Conservation (phyloP, 2,888 invertebrate species). For the Tenthredo scrophulariae region DNA sequence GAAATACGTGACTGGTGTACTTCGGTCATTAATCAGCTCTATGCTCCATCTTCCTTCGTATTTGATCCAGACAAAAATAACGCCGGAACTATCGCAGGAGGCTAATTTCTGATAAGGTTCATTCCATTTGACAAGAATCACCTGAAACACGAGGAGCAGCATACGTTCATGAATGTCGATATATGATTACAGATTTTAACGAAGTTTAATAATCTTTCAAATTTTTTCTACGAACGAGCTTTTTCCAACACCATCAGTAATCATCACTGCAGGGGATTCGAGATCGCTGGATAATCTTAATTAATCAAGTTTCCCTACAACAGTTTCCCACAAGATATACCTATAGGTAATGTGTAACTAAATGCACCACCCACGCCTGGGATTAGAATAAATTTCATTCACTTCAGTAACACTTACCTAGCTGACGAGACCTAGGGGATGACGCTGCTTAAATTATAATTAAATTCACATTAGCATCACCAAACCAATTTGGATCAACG, state of each 20-base stretch:
- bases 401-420: slow-evolving; percentile 41
- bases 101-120: slow-evolving; percentile 98
- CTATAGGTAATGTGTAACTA: neutral
- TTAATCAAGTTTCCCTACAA: neutral
- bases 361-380: slow-evolving; percentile 26
- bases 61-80: slow-evolving; percentile 99
- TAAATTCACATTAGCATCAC: slow-evolving; percentile 41
- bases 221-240: neutral
- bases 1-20: slow-evolving; percentile 98
- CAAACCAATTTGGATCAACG: slow-evolving; percentile 45
- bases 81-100: slow-evolving; percentile 97
- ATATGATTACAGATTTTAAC: neutral
- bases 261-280: neutral
- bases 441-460: slow-evolving; percentile 43
- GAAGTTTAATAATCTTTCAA: neutral
- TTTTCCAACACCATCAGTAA: neutral
- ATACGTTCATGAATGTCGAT: neutral
- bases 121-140: slow-evolving; percentile 98
- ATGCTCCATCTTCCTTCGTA: slow-evolving; percentile 99
- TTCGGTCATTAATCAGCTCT: slow-evolving; percentile 98
- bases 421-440: slow-evolving; percentile 33
- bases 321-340: neutral
- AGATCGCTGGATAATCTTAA: slow-evolving; percentile 11
- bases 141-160: slow-evolving; percentile 80
- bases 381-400: slow-evolving; percentile 48